Base-by-base conservation (phyloP, 2,113 vertebrate genomes). In the Odocoileus virginianus region DNA sequence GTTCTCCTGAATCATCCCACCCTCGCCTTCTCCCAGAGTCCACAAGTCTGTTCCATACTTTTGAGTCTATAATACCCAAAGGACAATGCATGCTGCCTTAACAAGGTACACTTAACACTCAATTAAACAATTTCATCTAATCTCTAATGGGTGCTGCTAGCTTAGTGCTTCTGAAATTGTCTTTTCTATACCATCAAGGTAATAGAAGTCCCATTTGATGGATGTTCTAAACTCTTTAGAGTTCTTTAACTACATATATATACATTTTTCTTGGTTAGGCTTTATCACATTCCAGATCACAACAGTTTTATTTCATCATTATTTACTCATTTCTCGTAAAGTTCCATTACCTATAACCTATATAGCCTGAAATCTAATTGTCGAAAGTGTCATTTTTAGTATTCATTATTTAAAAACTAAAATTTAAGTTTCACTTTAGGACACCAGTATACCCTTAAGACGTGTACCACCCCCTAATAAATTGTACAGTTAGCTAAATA, bases 251-350 rank as follows among this genome's bases (percentile, higher is more conserved):
- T 87, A 43, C 36, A 74, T 74, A 6, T 74, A 12, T 21, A 21
- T 50, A 43, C 2, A 25, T 54, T 7, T 92, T 81, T 64, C 36
- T 11, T n/a, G n/a, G 43, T 60, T 71, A 93, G 19, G 87, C 36
- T 83, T 92, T 87, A 90, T 64, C 84, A 88, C 28, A 85, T 94
- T 94, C 52, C 13, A 95, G 43, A 76, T n/a, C 52, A 85, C 6
- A 97, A 55, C 11, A 61, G 23, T 60, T 78, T 84, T 67, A 7
- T 52, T 28, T 96, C 16, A 67, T 93, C 12, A 27, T 78, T 52
- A 30, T 54, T 95, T 84, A 64, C 27, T 92, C 36, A 64, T 85
- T 58, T 92, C 7, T 92, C 25, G 28, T 85, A 2, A 84, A 36
- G 45, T 95, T 92, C 21, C 13, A 36, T 81, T 64, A 85, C 4